Evolutionary conservation across 2,113 vertebrate species (phyloP), one percentile per base, ranked within the genome.

Genomic region (Pipa parva): DNA sequence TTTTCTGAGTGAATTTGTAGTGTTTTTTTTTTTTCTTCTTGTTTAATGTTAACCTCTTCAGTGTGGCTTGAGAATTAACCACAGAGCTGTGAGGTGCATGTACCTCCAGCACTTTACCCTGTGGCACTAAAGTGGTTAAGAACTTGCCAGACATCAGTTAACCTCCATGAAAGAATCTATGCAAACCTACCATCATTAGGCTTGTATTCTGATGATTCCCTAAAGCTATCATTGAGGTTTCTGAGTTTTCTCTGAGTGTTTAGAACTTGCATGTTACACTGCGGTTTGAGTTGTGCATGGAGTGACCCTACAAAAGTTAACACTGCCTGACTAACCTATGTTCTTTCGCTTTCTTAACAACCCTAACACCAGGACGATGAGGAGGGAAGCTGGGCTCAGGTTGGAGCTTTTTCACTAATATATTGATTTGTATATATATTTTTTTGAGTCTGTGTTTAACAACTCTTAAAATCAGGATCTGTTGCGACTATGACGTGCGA

Each of bases 371-470:
- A 99, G 97, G 97, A 99, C 79, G 96, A 97, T 87, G 95, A 95
- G 87, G 94, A 95, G 93, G 92, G 95, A 75, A 95, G 94, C 95
- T 99, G 97, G 97, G 96, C 95, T 81, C 94, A 99, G 97, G 97
- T 99, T 91, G 90, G 97, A 88, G 81, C 78, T 71, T 85, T 79
- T 71, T 85, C 78, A 75, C 22, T 83, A 36, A 77, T 76, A 27
- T 78, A n/a, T n/a, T n/a, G n/a, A n/a, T n/a, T n/a, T n/a, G n/a
- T n/a, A n/a, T n/a, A n/a, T n/a, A 18, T 42, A 3, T 42, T 36
- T 36, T 36, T 36, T 11, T 33, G 31, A 2, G 12, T 33, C 12
- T 12, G n/a, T 8, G 8, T 33, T 33, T 36, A 36, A 36, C 15
- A 36, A 8, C 15, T 9, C 33, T 12, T 36, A 13, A 36, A 36